Base-by-base conservation (phyloP, 2,888 invertebrate species). In the Amphipyra berbera region DNA sequence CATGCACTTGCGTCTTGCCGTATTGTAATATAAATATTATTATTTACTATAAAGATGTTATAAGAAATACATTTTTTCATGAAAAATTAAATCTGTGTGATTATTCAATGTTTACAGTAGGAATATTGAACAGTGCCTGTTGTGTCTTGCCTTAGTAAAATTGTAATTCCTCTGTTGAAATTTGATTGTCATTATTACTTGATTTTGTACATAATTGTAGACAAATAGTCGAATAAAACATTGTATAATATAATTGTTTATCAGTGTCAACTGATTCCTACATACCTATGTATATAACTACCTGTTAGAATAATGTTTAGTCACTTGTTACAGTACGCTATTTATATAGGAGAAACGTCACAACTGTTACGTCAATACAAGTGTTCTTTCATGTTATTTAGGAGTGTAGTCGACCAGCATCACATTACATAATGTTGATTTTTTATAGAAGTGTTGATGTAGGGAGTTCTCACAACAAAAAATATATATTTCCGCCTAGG, bases 81-180 rank as follows among this genome's bases (percentile, higher is more conserved):
- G 33, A 44, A 40, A 65, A 15, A 48, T 53, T 12, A 47, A 71
- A 47, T 55, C 7, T 45, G 37, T 69, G 61, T 74, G 35, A 66
- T 71, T 42, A 58, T 74, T 60, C 35, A 62, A 61, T 60, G 63
- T 66, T 62, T 67, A 33, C 27, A 48, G 61, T 73, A 73, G 59
- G 48, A 61, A 66, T 61, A 64, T 55, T 61, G 52, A 79, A 66
- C 68, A 73, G 85, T 86, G 88, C 87, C 87, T 89, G 79, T 75
- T 73, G 64, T 84, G 73, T 88, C 91, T 90, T 90, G 91, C 90
- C 90, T 89, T 86, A 82, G 72, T 75, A 81, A 81, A 68, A 42
- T 2, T 76, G 63, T 71, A 62, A 68, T 58, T 69, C 56, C 53
- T 76, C 68, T 78, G 76, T 82, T 81, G 67, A 65, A 54, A 65